Evolutionary conservation across 2,888 invertebrate species (phyloP).

Genomic region (Erannis defoliaria): DNA sequence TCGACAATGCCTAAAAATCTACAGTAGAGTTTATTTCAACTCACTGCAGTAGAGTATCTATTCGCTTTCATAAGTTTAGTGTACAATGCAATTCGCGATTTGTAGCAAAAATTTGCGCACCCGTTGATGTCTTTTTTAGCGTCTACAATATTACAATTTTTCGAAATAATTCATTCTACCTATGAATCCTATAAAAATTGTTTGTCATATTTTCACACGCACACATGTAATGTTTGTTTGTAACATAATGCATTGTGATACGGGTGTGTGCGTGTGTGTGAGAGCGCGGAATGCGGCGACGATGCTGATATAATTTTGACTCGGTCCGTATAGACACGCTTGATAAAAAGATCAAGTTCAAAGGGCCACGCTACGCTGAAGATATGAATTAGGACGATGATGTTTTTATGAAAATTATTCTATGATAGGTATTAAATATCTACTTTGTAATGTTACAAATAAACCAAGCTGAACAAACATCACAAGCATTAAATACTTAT

Average conservation of each 20-base stretch:
- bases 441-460: neutral
- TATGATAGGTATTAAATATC: neutral
- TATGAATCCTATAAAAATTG: conserved; percentile 4
- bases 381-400: conserved; percentile 56
- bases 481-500: conserved; percentile 2
- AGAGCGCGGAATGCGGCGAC: conserved; percentile 73
- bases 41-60: too few relatives aligned
- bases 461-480: conserved; percentile 8
- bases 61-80: too few relatives aligned
- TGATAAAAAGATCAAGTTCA: conserved; percentile 85
- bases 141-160: conserved; percentile 7
- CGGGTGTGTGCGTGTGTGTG: conserved; percentile 59
- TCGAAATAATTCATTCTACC: neutral
- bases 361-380: conserved; percentile 67
- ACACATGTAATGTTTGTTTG: conserved; percentile 24
- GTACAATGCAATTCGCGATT: neutral
- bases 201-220: conserved; percentile 17
- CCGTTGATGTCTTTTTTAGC: conserved; percentile 49
- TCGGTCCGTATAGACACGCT: conserved; percentile 63
- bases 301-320: conserved; percentile 75
- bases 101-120: conserved; percentile 27
- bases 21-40: too few relatives aligned
- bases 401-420: conserved; percentile 44
- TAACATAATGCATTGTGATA: conserved; percentile 36
- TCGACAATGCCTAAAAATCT: neutral